phyloP scores from a whole-genome alignment of 2,888 invertebrate genomes.

The Hipparchia sbordonii region DNA sequence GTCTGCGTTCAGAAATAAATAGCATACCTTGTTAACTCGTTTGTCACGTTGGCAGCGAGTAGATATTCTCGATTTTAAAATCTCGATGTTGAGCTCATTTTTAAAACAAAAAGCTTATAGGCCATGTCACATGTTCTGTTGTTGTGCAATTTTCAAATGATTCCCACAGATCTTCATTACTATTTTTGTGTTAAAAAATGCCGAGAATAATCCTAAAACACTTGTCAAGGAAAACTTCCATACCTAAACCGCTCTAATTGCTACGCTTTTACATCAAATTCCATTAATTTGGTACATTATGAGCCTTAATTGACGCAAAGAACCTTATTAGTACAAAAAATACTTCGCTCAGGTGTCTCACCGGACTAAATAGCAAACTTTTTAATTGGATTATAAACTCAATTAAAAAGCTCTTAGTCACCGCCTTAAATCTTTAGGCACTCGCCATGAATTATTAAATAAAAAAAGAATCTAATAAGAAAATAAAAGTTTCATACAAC shows the following conservation, averaged over 20 bases:
- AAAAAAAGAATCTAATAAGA: slow-evolving; percentile 34
- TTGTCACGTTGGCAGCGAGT: slow-evolving; percentile 6
- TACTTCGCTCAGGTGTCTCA: slow-evolving; percentile 24
- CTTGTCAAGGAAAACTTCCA: no score
- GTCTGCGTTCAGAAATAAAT: slow-evolving; percentile 15
- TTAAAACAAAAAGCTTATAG: not conserved
- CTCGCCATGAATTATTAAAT: slow-evolving; percentile 28
- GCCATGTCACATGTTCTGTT: no score
- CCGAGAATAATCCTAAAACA: no score
- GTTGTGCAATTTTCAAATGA: no score
- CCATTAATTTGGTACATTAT: not conserved
- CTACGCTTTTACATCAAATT: no score
- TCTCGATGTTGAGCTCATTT: not conserved
- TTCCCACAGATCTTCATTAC: no score
- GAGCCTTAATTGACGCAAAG: not conserved
- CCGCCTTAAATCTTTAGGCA: slow-evolving; percentile 18
- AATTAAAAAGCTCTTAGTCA: slow-evolving; percentile 33
- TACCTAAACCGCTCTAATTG: no score
- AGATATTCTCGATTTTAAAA: slow-evolving; percentile 12
- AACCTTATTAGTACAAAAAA: slow-evolving; percentile 10
- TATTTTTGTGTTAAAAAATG: no score
- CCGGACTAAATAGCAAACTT: slow-evolving; percentile 20
- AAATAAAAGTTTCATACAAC: slow-evolving; percentile 33
- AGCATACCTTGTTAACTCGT: slow-evolving; percentile 14
- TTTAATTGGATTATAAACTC: slow-evolving; percentile 33